These are phyloP conservation scores for Dicycla oo DNA, from an alignment of 2,888 invertebrate species.

Conservation along the genomic window DNA sequence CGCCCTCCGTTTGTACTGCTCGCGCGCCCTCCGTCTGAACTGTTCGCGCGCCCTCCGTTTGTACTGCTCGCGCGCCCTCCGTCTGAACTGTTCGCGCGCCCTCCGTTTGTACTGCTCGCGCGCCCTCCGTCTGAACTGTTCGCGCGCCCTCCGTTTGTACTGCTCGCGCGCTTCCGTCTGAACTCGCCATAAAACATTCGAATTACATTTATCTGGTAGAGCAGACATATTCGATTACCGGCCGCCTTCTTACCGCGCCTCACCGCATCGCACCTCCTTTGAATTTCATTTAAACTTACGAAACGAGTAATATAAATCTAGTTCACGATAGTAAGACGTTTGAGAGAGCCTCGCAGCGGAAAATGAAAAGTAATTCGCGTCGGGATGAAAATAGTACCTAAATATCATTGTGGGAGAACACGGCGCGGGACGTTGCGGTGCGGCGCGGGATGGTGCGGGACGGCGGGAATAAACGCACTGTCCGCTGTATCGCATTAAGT, in stretches of 20 bases:
- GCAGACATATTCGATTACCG: conserved; percentile 44
- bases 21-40: too few species aligned
- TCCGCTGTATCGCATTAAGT: conserved; percentile 65
- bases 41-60: not conserved
- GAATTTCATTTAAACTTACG: conserved; percentile 54
- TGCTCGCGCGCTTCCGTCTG: too few species aligned
- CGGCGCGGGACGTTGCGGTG: conserved; percentile 18
- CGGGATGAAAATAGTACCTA: conserved; percentile 69
- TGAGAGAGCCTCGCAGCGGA: conserved; percentile 60
- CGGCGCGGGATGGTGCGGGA: conserved; percentile 22
- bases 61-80: too few species aligned
- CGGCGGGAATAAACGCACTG: conserved; percentile 33
- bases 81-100: not conserved
- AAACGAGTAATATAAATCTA: conserved; percentile 58
- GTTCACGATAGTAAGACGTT: conserved; percentile 52
- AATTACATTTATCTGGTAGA: conserved; percentile 43
- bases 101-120: too few species aligned
- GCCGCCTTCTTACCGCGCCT: not conserved
- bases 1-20: too few species aligned
- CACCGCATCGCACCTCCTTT: not conserved
- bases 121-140: too few species aligned
- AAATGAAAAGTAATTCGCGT: conserved; percentile 72
- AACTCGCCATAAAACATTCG: conserved; percentile 37
- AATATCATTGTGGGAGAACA: conserved; percentile 62
- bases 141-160: not conserved